Evolutionary conservation across 2,113 vertebrate genomes (phyloP).

Genomic region (Pomatorhinus ruficollis): DNA sequence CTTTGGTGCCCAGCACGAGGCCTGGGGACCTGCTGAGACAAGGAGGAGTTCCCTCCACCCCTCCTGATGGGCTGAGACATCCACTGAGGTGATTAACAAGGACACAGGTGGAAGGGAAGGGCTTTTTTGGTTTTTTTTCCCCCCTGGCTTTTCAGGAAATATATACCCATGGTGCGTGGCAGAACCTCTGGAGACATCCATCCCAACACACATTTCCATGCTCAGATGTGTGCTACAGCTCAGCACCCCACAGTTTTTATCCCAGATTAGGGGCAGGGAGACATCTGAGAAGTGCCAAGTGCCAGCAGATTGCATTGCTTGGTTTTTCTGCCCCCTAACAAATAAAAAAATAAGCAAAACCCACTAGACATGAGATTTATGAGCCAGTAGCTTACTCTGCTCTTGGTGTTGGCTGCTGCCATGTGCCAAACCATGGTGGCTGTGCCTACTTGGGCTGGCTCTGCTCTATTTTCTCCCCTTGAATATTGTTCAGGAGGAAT

Average conservation of each 20-base stretch:
- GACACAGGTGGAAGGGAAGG: background rate
- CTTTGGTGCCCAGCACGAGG: background rate
- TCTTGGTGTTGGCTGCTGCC: background rate
- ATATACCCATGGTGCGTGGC: background rate
- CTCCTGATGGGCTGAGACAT: background rate
- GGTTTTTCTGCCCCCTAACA: fast-evolving
- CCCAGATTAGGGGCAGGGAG: background rate
- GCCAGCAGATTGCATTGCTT: background rate
- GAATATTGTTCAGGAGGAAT: background rate
- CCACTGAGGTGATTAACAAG: background rate
- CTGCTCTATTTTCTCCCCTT: background rate
- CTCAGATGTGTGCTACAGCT: background rate
- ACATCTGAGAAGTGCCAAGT: background rate
- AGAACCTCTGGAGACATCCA: background rate
- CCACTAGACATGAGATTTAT: background rate
- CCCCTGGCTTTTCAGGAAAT: background rate
- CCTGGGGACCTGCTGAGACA: background rate
- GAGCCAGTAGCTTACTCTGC: background rate
- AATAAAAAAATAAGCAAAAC: background rate
- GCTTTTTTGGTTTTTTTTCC: background rate
- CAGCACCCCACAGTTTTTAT: background rate
- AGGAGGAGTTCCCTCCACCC: background rate
- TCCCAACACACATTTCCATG: fast-evolving
- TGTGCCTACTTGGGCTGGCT: background rate
- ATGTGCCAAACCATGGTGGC: background rate